Conservation (phyloP, 2,113 vertebrate species). For the Trichechus manatus region DNA sequence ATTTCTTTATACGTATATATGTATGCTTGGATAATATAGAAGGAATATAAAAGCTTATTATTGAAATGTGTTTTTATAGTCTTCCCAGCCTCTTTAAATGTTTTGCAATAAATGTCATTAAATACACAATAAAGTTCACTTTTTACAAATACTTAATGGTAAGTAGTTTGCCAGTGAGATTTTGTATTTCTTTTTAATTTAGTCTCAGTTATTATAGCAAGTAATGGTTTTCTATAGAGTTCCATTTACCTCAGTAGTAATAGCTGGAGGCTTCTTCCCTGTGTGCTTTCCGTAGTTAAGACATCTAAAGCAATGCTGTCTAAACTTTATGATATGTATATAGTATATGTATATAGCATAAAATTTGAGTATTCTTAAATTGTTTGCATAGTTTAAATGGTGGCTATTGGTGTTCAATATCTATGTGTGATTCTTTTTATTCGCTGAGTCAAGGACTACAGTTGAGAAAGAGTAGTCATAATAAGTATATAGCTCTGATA, state of each 20-base stretch:
- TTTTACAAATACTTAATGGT: neutral
- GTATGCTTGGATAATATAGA: neutral
- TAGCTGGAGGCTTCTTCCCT: neutral
- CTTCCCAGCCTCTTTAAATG: neutral
- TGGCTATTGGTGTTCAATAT: neutral
- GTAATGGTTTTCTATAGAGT: neutral
- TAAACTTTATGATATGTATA: too few relatives aligned
- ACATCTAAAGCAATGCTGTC: neutral
- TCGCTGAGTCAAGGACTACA: neutral
- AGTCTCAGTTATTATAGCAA: neutral
- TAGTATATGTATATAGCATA: too few relatives aligned
- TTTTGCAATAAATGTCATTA: neutral
- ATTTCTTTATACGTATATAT: neutral
- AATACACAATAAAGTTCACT: neutral
- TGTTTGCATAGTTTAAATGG: too few relatives aligned
- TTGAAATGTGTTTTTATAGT: neutral
- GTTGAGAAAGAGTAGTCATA: neutral
- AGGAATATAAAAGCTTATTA: constrained; percentile 35
- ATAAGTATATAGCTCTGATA: neutral
- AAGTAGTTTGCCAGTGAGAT: neutral
- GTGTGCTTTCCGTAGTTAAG: neutral
- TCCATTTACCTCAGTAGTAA: neutral
- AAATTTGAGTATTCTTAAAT: too few relatives aligned
- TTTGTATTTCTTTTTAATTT: neutral
- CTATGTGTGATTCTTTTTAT: neutral